Base-by-base conservation (phyloP, 2,888 invertebrate genomes). In the Drosophila flavopinicola region DNA sequence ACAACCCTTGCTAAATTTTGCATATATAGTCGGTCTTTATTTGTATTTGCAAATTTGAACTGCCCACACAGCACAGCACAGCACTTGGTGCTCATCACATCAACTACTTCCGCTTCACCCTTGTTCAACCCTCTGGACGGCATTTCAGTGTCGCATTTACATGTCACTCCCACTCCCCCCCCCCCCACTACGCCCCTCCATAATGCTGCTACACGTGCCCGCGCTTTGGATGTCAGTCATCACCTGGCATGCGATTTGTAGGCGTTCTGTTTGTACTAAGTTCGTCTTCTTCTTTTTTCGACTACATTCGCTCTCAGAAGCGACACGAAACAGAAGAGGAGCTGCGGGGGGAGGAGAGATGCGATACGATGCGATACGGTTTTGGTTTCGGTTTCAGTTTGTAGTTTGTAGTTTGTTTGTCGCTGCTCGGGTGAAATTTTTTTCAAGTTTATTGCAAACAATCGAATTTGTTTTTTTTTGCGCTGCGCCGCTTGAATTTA, bases 401-500 rank as follows among this genome's bases (percentile, higher is more conserved):
- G 13, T n/a, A 20, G 17, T 65, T 41, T 41, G 41, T 20, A n/a
- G 17, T 38, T 51, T 41, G 42, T 42, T 45, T 42, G 30, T 33
- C 42, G 53, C 52, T 45, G 56, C 29, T 52, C 30, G 56, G 59
- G 64, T 57, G 70, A 69, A 75, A 75, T 69, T 68, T 38, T 39
- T 15, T 59, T 64, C 59, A 60, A 75, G 70, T 65, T 72, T 59
- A 74, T 74, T 56, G 69, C 69, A 68, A 74, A 57, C 69, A 69
- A 75, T 65, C 71, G 74, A 69, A 74, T 69, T 63, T 17, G 57
- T 47, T 74, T 58, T 42, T 52, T 70, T 54, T n/a, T n/a, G n/a
- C 45, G 51, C 44, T 51, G 29, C 37, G 25, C 27, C 10, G 58
- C 51, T 51, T 66, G 33, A 59, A 59, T 59, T 72, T 56, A 45